Evolutionary conservation across 2,113 vertebrate genomes (phyloP).

Genomic region (Macquaria australasica): DNA sequence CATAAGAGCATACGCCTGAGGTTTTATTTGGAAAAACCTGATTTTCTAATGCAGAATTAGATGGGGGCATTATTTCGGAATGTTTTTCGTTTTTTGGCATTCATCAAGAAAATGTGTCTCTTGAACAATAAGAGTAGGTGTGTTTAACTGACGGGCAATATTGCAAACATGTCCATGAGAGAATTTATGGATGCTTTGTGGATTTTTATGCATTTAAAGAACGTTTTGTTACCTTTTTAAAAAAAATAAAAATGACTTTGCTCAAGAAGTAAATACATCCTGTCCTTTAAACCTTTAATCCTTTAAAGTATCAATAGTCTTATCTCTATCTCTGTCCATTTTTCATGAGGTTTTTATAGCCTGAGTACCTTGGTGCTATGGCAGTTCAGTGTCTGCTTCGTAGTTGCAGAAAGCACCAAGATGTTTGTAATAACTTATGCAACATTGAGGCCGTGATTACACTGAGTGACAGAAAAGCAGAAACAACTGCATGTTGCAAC

Average conservation of each 20-base stretch:
- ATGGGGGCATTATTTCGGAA: slow-evolving; percentile 10
- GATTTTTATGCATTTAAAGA: slow-evolving; percentile 1
- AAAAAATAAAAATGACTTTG: neutral
- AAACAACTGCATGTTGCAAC: neutral
- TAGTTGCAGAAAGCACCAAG: neutral
- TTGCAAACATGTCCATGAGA: neutral
- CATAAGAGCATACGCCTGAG: neutral
- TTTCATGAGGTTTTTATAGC: no score
- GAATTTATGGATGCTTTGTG: neutral
- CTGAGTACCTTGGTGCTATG: neutral
- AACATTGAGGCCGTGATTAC: neutral
- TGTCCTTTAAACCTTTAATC: neutral
- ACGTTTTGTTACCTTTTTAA: neutral
- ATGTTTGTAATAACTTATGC: neutral
- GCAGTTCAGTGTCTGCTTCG: neutral
- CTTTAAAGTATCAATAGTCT: no score
- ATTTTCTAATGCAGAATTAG: neutral
- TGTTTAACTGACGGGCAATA: neutral
- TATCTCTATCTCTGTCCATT: no score
- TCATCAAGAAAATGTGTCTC: neutral
- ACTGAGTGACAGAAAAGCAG: neutral
- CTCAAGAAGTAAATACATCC: neutral
- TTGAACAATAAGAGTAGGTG: neutral
- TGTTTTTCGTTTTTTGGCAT: neutral
- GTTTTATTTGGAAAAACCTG: neutral